phyloP scores from a whole-genome alignment of 2,888 invertebrate genomes.

The Archips crataeganus region DNA sequence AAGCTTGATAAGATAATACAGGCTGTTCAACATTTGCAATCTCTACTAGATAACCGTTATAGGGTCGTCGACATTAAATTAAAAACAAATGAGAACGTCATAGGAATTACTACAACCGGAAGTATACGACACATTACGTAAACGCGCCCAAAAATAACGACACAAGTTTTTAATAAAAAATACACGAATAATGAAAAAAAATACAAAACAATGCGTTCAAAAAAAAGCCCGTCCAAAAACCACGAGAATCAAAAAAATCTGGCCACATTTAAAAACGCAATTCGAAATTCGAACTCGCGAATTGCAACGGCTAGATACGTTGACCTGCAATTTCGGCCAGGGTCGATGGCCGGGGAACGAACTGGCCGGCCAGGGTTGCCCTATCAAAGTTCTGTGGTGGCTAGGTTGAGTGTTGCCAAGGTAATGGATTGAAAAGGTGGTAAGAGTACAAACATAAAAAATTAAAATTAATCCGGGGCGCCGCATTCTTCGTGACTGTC shows the following conservation, averaged over 20 bases:
- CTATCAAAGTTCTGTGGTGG: neutral
- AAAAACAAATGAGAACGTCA: too few relatives aligned
- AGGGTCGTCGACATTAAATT: neutral
- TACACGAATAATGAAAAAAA: too few relatives aligned
- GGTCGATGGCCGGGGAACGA: constrained; percentile 46
- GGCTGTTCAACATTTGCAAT: neutral
- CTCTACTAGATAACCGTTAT: neutral
- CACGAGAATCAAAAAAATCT: neutral
- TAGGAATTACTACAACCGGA: too few relatives aligned
- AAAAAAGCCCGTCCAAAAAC: neutral
- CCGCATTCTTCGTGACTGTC: neutral
- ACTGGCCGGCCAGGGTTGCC: constrained; percentile 42
- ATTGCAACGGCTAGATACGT: constrained; percentile 47
- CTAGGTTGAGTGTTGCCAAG: neutral
- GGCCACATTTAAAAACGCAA: constrained; percentile 38
- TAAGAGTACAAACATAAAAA: neutral
- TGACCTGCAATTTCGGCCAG: constrained; percentile 59
- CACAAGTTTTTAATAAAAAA: too few relatives aligned
- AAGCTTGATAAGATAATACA: neutral
- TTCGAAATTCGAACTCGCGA: constrained; percentile 46
- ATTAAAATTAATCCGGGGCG: neutral
- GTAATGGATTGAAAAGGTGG: neutral
- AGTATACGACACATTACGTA: too few relatives aligned
- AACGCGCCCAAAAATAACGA: too few relatives aligned
- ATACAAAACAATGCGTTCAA: neutral